These are phyloP conservation scores for Prosopocoilus inquinatus DNA, from an alignment of 2,888 invertebrate species.

Conservation along the genomic window DNA sequence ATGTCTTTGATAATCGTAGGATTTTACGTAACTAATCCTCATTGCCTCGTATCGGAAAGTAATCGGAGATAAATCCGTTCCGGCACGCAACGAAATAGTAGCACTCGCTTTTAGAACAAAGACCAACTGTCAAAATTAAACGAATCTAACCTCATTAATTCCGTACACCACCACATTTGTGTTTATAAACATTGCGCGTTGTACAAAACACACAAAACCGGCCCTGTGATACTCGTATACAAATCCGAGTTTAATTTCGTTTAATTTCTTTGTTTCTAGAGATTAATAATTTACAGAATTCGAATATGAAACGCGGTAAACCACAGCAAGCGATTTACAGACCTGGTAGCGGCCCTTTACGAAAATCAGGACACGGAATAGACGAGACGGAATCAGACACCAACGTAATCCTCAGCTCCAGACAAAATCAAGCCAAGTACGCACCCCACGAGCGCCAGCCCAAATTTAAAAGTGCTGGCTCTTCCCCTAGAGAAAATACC, in stretches of 20 bases:
- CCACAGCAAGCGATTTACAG: conserved; percentile 70
- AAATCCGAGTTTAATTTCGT: not conserved
- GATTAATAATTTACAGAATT: conserved; percentile 19
- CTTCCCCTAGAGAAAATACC: conserved; percentile 37
- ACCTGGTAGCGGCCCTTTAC: conserved; percentile 74
- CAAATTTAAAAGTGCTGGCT: conserved; percentile 35
- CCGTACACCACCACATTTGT: conserved; percentile 11
- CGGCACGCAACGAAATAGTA: not conserved
- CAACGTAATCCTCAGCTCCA: conserved; percentile 35
- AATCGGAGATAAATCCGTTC: not conserved
- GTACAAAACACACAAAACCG: not conserved
- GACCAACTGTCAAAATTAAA: conserved; percentile 17
- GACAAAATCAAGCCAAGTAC: conserved; percentile 25
- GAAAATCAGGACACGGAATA: conserved; percentile 62
- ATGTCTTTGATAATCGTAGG: conserved; percentile 10
- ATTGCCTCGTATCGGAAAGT: not conserved
- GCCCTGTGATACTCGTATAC: not conserved
- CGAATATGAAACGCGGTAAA: conserved; percentile 58
- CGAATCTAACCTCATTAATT: conserved; percentile 15
- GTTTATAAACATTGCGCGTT: conserved; percentile 19
- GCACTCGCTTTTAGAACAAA: not conserved
- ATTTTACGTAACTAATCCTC: conserved; percentile 7
- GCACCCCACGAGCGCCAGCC: conserved; percentile 10
- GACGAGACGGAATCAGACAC: conserved; percentile 57
- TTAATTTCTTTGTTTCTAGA: conserved; percentile 10